Evolutionary conservation across 2,888 invertebrate genomes (phyloP).

Genomic region (Macaria liturata): DNA sequence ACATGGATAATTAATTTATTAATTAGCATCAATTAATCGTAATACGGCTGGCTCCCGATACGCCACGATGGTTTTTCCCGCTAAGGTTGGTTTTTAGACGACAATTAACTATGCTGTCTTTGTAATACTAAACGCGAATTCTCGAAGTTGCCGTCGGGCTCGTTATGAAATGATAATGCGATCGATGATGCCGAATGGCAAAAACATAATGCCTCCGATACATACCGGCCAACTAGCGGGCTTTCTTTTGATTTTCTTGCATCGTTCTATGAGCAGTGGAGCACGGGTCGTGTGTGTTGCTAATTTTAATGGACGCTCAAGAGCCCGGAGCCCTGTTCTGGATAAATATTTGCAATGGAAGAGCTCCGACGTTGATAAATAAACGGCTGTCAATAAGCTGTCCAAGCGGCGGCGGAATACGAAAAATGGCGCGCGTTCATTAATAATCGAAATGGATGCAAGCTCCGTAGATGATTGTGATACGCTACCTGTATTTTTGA

Average conservation of each 20-base stretch:
- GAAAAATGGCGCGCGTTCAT: slow-evolving; percentile 61
- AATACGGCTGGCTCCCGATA: slow-evolving; percentile 59
- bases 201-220: slow-evolving; percentile 42
- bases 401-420: slow-evolving; percentile 62
- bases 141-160: slow-evolving; percentile 53
- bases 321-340: slow-evolving; percentile 44
- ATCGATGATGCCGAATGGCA: slow-evolving; percentile 33
- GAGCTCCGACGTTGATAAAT: slow-evolving; percentile 72
- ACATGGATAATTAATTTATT: slow-evolving; percentile 80
- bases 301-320: slow-evolving; percentile 25
- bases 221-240: slow-evolving; percentile 45
- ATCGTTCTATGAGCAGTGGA: slow-evolving; percentile 48
- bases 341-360: slow-evolving; percentile 63
- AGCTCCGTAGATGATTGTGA: slow-evolving; percentile 60
- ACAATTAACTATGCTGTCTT: slow-evolving; percentile 56
- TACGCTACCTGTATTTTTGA: slow-evolving; percentile 73
- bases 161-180: slow-evolving; percentile 47
- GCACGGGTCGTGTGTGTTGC: slow-evolving; percentile 37
- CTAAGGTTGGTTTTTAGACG: slow-evolving; percentile 60
- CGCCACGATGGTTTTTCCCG: slow-evolving; percentile 68
- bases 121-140: slow-evolving; percentile 53
- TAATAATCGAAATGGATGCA: slow-evolving; percentile 71
- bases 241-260: slow-evolving; percentile 55
- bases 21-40: slow-evolving; percentile 79
- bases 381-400: slow-evolving; percentile 69